Percentiles rank a stretch among this genome's conserved stretches.
phyloP scores from a whole-genome alignment of 53 echinoderm and acorn worm species.

The Hippasteria phrygiana region DNA sequence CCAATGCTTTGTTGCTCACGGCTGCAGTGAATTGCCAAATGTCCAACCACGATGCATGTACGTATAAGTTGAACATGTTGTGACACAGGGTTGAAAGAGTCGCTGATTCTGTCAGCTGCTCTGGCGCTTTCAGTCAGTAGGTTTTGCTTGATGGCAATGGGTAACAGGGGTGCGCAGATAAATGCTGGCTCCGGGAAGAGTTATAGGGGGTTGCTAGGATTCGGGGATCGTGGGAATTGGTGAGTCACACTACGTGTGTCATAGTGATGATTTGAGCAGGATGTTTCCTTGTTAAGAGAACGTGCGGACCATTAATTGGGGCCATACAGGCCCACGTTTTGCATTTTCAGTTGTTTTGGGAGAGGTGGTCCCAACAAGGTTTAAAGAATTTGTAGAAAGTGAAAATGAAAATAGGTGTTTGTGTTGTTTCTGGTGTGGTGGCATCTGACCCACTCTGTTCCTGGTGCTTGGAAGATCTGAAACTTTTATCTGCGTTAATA shows the following conservation, averaged over 20 bases:
- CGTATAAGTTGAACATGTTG: not conserved
- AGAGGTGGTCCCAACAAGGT: not conserved
- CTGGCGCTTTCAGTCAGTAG: not conserved
- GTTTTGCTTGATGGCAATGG: not conserved
- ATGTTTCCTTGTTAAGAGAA: constrained; percentile 50
- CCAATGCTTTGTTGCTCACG: too few relatives aligned
- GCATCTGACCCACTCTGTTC: too few relatives aligned
- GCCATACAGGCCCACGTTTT: constrained; percentile 1
- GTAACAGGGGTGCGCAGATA: not conserved
- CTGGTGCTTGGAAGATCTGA: too few relatives aligned
- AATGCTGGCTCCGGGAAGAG: not conserved
- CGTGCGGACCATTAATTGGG: constrained; percentile 50
- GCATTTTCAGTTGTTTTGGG: not conserved
- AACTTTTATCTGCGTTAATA: too few relatives aligned
- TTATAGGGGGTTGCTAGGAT: not conserved
- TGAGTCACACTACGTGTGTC: constrained; percentile 52
- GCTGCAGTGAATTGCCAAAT: not conserved
- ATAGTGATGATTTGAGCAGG: constrained; percentile 47
- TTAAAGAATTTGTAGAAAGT: too few relatives aligned
- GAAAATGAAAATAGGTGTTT: not conserved
- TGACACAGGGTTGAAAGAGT: not conserved
- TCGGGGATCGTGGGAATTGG: not conserved
- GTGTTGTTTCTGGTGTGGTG: not conserved
- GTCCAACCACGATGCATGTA: not conserved
- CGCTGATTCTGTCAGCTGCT: constrained; percentile 17